Percentiles rank a stretch among this genome's conserved stretches.
Evolutionary conservation across 2,888 invertebrate species (phyloP).

Genomic region (Geotrupes spiniger): DNA sequence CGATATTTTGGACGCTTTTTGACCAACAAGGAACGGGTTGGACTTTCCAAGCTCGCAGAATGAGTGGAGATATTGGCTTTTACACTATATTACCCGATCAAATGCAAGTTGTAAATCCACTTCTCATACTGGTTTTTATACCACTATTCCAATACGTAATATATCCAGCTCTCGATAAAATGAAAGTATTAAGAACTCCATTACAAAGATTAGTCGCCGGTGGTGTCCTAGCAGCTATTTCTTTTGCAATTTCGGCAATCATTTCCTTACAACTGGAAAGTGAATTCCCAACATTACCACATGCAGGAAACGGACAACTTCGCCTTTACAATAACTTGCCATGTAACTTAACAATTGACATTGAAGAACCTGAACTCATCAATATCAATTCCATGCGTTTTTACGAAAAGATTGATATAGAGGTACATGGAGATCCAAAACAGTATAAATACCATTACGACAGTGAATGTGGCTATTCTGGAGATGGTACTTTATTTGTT

Average conservation of each 20-base stretch:
- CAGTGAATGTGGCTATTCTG: neutral
- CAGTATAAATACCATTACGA: neutral
- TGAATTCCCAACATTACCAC: constrained; percentile 60
- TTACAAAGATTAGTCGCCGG: constrained; percentile 86
- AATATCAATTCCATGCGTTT: constrained; percentile 8
- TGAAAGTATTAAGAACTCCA: constrained; percentile 67
- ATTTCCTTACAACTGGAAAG: constrained; percentile 77
- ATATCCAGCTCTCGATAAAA: constrained; percentile 69
- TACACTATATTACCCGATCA: constrained; percentile 88
- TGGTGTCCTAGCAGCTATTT: constrained; percentile 77
- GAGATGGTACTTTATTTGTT: neutral
- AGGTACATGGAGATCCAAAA: too few relatives aligned
- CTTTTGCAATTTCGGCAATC: constrained; percentile 87
- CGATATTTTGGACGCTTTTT: constrained; percentile 96
- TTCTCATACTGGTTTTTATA: constrained; percentile 80
- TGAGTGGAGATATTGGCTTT: constrained; percentile 76
- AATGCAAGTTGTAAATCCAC: constrained; percentile 89
- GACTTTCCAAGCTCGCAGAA: constrained; percentile 88
- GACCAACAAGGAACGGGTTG: constrained; percentile 95
- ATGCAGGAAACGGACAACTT: constrained; percentile 60
- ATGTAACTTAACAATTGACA: constrained; percentile 49
- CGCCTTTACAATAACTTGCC: constrained; percentile 68
- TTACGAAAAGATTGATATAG: constrained; percentile 15
- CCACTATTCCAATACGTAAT: constrained; percentile 77
- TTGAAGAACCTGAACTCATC: neutral